Evolutionary conservation across 2,888 invertebrate genomes (phyloP).

Genomic region (Drosophila cracens): DNA sequence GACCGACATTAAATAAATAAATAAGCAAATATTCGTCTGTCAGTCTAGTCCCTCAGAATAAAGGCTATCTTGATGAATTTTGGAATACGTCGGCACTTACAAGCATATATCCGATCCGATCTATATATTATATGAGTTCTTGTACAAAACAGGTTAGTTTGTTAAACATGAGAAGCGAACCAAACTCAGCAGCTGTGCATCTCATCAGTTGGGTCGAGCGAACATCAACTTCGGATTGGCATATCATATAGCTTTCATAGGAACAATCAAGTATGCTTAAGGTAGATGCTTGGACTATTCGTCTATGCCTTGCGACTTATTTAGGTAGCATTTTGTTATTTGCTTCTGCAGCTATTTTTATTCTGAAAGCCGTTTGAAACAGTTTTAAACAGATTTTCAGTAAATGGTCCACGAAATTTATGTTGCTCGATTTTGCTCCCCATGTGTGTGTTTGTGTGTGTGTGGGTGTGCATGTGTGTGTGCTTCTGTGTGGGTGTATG

Average conservation of each 20-base stretch:
- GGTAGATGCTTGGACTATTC: conserved; percentile 39
- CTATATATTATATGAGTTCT: neutral
- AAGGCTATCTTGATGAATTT: neutral
- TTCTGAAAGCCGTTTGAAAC: conserved; percentile 62
- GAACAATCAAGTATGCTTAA: neutral
- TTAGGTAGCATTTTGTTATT: conserved; percentile 15
- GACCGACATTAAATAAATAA: no score
- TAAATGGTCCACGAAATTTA: conserved; percentile 63
- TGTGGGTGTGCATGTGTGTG: conserved; percentile 20
- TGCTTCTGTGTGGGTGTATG: conserved; percentile 19
- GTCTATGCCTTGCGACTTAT: conserved; percentile 41
- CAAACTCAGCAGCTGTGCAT: neutral
- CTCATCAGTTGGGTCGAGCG: neutral
- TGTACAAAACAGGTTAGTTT: neutral
- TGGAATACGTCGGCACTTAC: neutral
- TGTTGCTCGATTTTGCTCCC: conserved; percentile 64
- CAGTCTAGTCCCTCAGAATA: neutral
- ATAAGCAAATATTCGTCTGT: neutral
- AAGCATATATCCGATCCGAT: neutral
- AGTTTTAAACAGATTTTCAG: conserved; percentile 55
- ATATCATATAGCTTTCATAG: neutral
- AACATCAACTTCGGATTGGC: neutral
- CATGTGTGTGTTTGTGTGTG: conserved; percentile 2
- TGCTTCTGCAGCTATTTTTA: conserved; percentile 43
- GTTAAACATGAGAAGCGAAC: neutral